Evolutionary conservation across 2,888 invertebrate genomes (phyloP), one percentile per base, ranked within the genome.

Genomic region (Rutpela maculata): DNA sequence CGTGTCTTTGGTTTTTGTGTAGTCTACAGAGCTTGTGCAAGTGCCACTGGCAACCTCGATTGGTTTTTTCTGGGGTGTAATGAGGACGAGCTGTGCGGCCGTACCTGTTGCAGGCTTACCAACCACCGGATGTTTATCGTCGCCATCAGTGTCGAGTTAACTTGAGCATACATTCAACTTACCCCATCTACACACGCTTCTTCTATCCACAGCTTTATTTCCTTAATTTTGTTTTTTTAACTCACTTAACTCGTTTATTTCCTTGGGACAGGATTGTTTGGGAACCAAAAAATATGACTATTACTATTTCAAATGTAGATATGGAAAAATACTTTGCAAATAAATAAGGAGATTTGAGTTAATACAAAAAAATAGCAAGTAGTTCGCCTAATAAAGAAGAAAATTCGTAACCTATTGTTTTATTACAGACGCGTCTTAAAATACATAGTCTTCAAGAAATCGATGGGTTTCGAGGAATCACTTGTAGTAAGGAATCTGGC

Each of bases 41-140:
- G 69, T 76, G 72, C 69, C 72, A 68, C 68, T 67, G 67, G 55
- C 74, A 74, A 74, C 65, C 77, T 80, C 84, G 84, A 84, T 85
- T 81, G 84, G 82, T 84, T 86, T 86, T 86, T 85, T 84, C 81
- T 74, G 80, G 78, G 81, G 72, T 74, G 82, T 86, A 86, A 86
- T 86, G 86, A 86, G 84, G 82, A 84, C 82, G 82, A 43, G 60
- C 60, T 22, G 77, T 80, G 85, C 81, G 80, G 82, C 84, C 78
- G 85, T 88, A 88, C 88, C 88, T 88, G 88, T 88, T 88, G 88
- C 87, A 82, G 84, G 76, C 65, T 66, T 78, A 71, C 80, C 78
- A 80, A 78, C 82, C 85, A 83, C 82, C 84, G 87, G 86, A 87
- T 87, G 87, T 88, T 88, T 88, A 88, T 88, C 87, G 88, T 86